Percentiles rank a stretch among this genome's conserved stretches.
Evolutionary conservation across 2,113 vertebrate genomes (phyloP).

Genomic region (Sylvilagus bachmani): DNA sequence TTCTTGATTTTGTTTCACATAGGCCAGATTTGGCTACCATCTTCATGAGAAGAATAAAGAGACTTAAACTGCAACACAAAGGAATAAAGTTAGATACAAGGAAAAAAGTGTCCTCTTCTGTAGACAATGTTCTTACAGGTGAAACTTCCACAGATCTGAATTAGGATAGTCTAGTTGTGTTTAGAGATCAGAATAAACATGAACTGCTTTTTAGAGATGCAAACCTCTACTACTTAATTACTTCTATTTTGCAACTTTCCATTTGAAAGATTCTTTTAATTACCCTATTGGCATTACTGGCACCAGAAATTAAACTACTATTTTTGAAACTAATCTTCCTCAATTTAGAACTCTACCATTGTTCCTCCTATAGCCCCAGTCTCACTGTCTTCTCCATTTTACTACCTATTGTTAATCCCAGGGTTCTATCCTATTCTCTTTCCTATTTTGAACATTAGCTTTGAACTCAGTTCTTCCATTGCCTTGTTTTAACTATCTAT

Average conservation of each 20-base stretch:
- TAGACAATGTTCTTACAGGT: neutral
- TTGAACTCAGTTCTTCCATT: neutral
- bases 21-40: constrained; percentile 40
- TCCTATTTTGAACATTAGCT: neutral
- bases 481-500: neutral
- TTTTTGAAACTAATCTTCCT: neutral
- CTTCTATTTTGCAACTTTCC: neutral
- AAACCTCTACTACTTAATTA: neutral
- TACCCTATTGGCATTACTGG: neutral
- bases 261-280: neutral
- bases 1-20: neutral
- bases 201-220: neutral
- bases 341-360: neutral
- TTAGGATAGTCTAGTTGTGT: neutral
- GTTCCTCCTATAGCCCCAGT: neutral
- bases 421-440: neutral
- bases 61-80: neutral
- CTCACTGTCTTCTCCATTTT: neutral
- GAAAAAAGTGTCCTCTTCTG: neutral
- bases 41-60: constrained; percentile 53
- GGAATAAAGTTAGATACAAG: constrained; percentile 24
- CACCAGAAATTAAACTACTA: neutral
- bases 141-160: neutral
- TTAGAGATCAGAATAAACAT: neutral
- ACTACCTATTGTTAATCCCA: neutral